phyloP scores from a whole-genome alignment of 2,888 invertebrate species.

The Drosophila sordidula region DNA sequence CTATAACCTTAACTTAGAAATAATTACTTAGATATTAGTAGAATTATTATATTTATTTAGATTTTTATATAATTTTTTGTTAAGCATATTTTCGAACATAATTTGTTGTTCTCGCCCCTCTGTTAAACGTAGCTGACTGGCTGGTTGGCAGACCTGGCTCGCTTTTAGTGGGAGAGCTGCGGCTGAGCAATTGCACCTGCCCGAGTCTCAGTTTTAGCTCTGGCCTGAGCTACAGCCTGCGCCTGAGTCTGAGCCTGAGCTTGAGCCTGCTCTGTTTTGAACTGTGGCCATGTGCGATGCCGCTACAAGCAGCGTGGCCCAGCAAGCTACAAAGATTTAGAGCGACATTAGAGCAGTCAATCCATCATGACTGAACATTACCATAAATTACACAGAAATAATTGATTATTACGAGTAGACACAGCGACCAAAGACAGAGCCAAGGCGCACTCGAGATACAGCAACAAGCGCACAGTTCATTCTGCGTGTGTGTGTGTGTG shows the following conservation, averaged over 20 bases:
- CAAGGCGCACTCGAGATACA: constrained; percentile 52
- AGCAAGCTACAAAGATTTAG: constrained; percentile 83
- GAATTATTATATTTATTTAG: neutral
- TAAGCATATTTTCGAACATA: neutral
- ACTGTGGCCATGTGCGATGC: constrained; percentile 66
- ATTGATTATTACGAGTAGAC: constrained; percentile 85
- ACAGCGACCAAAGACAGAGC: constrained; percentile 58
- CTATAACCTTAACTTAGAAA: too few species aligned
- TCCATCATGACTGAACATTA: constrained; percentile 86
- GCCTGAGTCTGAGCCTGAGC: constrained; percentile 24
- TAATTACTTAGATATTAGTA: too few species aligned
- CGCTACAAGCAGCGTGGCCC: constrained; percentile 63
- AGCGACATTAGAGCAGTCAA: constrained; percentile 86
- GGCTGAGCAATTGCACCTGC: constrained; percentile 74
- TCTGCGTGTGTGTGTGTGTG: constrained; percentile 31
- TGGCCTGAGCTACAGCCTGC: constrained; percentile 6
- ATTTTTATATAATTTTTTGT: neutral
- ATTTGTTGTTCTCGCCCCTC: constrained; percentile 32
- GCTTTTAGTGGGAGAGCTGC: constrained; percentile 72
- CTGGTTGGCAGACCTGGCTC: constrained; percentile 45
- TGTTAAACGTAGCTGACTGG: constrained; percentile 46
- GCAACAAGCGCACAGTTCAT: constrained; percentile 56
- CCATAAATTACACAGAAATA: constrained; percentile 86
- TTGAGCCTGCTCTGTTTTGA: constrained; percentile 51
- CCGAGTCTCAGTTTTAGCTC: constrained; percentile 43